Evolutionary conservation across 2,888 invertebrate species (phyloP), one percentile per base, ranked within the genome.

Genomic region (Tinea semifulvella): DNA sequence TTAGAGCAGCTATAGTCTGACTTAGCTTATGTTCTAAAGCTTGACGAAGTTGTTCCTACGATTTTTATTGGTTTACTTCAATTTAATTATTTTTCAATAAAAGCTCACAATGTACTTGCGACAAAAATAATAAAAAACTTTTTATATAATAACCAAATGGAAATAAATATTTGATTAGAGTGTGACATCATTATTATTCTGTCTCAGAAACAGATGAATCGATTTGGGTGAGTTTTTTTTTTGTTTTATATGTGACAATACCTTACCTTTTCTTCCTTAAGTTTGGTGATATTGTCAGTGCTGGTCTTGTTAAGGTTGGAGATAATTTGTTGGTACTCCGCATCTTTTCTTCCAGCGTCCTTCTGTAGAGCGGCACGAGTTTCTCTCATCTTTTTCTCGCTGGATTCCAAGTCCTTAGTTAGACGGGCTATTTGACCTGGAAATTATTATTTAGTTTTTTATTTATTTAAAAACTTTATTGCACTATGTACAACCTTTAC

Each of bases 1-100:
- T 86, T 38, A 94, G 60, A 44, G 88, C 84, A 1, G 88, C 87
- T 38, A 93, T 66, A 1, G 90, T 88, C 57, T 92, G 90, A 52
- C 88, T 91, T 58, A 95, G 75, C 40, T 91, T 87, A 61, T 92
- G 90, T 57, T 94, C 94, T 39, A 96, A 73, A 2, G 87, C 82
- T 52, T 85, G 85, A 38, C 89, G 85, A 1, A 90, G 72, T 71
- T 88, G 89, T 54, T 93, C 90, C 82, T 87, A 48, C 19, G n/a
- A n/a, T n/a, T n/a, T n/a, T n/a, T n/a, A n/a, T n/a, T n/a, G n/a
- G n/a, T n/a, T n/a, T n/a, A n/a, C n/a, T n/a, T n/a, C n/a, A n/a
- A n/a, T n/a, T n/a, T n/a, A n/a, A n/a, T n/a, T n/a, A n/a, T n/a
- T n/a, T n/a, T n/a, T n/a, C n/a, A n/a, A n/a, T n/a, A n/a, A n/a